These are phyloP conservation scores for Meliscaeva auricollis DNA, from an alignment of 2,888 invertebrate species.

Conservation along the genomic window DNA sequence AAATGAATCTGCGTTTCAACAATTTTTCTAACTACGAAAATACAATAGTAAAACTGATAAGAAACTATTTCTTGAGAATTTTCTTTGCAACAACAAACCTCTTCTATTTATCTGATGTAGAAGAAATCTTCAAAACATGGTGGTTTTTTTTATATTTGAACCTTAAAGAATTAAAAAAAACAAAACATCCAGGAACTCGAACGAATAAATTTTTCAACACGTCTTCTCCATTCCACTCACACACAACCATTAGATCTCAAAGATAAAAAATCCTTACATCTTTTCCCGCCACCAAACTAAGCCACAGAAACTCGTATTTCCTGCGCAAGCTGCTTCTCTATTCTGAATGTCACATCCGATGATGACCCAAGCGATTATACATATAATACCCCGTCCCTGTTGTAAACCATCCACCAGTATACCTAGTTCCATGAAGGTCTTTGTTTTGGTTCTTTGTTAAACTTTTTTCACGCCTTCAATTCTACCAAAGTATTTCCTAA, in stretches of 20 bases:
- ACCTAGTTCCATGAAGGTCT: not conserved
- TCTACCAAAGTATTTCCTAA: slow-evolving; percentile 59
- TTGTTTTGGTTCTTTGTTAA: slow-evolving; percentile 54
- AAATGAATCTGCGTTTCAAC: not conserved
- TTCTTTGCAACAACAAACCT: not conserved
- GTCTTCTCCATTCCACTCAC: slow-evolving; percentile 44
- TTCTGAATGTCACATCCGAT: slow-evolving; percentile 61
- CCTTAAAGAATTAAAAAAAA: not conserved
- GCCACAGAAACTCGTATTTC: slow-evolving; percentile 19
- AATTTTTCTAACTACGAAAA: slow-evolving; percentile 12
- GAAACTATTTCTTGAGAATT: not conserved
- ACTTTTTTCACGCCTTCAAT: slow-evolving; percentile 73
- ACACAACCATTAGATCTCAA: slow-evolving; percentile 49
- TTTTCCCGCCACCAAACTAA: slow-evolving; percentile 46
- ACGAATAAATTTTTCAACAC: slow-evolving; percentile 48
- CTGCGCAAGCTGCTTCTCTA: slow-evolving; percentile 44
- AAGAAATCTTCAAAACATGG: slow-evolving; percentile 19
- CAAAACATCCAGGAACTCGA: slow-evolving; percentile 28
- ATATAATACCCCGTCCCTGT: not conserved
- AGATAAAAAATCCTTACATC: slow-evolving; percentile 54
- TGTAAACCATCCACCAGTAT: not conserved
- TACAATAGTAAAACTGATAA: slow-evolving; percentile 14
- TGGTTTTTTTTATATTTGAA: not conserved
- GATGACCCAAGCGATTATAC: slow-evolving; percentile 52
- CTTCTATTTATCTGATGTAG: not conserved